Conservation (phyloP, 2,888 invertebrate species). For the Tiphia femorata region DNA sequence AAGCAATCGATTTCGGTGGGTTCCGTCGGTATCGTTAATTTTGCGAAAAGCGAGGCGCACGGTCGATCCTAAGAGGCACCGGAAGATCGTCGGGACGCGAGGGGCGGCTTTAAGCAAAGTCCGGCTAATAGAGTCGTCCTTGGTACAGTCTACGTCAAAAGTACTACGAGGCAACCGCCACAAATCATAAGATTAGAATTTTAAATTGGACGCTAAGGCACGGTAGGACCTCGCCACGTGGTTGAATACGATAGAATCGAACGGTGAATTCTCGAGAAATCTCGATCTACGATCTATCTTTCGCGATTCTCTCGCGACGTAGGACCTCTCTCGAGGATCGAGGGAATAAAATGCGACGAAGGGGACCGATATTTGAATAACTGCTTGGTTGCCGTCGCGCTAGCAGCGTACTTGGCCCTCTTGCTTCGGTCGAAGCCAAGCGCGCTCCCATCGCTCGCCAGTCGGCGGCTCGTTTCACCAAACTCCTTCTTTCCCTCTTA, state of each 20-base stretch:
- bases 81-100: conserved; percentile 26
- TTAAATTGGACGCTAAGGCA: no score
- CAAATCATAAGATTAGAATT: conserved; percentile 69
- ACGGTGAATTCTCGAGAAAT: conserved; percentile 61
- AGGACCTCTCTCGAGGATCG: conserved; percentile 23
- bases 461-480: no score
- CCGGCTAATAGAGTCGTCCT: conserved; percentile 66
- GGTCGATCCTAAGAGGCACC: not conserved
- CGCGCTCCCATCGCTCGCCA: no score
- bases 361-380: conserved; percentile 60
- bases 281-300: conserved; percentile 61
- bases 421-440: not conserved
- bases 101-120: conserved; percentile 56
- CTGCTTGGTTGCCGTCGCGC: conserved; percentile 46
- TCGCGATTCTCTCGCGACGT: conserved; percentile 35
- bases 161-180: conserved; percentile 51
- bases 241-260: conserved; percentile 45
- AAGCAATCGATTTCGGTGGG: no score
- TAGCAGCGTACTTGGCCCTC: not conserved
- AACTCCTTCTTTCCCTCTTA: no score
- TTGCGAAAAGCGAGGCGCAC: not conserved
- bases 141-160: conserved; percentile 60
- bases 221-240: conserved; percentile 43
- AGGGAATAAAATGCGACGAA: conserved; percentile 51
- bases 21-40: no score